Evolutionary conservation across 2,113 vertebrate genomes (phyloP), one percentile per base, ranked within the genome.

Genomic region (Sylvilagus bachmani): DNA sequence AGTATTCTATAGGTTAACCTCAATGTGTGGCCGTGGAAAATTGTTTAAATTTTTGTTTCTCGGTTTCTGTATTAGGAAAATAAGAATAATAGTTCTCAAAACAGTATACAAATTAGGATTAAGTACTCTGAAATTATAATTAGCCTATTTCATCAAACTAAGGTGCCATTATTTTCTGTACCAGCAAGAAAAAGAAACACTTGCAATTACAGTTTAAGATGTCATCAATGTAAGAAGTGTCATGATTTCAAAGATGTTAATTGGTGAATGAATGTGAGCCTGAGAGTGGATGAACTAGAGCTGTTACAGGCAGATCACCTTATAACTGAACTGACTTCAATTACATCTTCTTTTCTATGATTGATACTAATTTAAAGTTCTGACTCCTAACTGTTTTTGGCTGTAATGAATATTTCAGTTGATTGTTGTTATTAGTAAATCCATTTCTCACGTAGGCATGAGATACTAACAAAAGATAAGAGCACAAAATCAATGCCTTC

Each of bases 111-210:
- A 94, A 94, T 77, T 83, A 95, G 89, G 86, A 89, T 77, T 90
- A 89, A 86, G 24, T 38, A 69, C 66, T 92, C 61, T 88, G 64
- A 86, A 94, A 86, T 92, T 96, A 58, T 69, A 95, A 89, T 55
- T 80, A 91, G 74, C 64, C 73, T 62, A 77, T 73, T 95, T 89
- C 55, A 86, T 89, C 86, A 88, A 90, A 94, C 94, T 81, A 93
- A 66, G 29, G 95, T 67, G 70, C 6, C n/a, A 80, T 90, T 95
- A 90, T 94, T 94, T 85, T 97, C 71, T 94, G 44, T 66, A 90
- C 44, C 8, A 77, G 29, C 66, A 90, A 92, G 61, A 67, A 70
- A 85, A 53, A 69, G 82, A 92, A 86, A 89, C 67, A 86, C 1
- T 87, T 93, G 49, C 69, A 94, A 77, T 75, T 90, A 92, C 4